phyloP scores from a whole-genome alignment of 2,888 invertebrate species.

The Sialis lutaria region DNA sequence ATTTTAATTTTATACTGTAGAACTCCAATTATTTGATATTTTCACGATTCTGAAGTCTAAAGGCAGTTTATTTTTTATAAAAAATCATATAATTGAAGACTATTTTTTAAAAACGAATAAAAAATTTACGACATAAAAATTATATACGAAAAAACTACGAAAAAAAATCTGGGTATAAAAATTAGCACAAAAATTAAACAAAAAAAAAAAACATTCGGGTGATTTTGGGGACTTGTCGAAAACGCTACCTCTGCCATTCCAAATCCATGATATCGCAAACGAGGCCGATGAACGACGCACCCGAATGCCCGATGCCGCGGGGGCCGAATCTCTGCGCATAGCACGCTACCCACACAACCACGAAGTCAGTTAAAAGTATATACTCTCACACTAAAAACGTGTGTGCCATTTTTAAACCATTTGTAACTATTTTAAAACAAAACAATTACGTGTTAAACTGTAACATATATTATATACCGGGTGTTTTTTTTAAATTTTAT shows the following conservation, averaged over 20 bases:
- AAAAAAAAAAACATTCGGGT: not conserved
- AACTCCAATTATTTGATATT: no score
- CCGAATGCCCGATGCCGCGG: slow-evolving; percentile 84
- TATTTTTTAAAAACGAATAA: not conserved
- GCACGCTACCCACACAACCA: slow-evolving; percentile 47
- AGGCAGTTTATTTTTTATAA: no score
- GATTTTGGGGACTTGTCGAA: not conserved
- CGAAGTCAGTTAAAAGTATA: not conserved
- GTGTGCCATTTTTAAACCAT: no score
- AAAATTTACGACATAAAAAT: not conserved
- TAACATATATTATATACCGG: no score
- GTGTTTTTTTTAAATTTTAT: no score
- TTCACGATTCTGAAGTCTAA: no score
- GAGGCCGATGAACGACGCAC: slow-evolving; percentile 68
- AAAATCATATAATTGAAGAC: no score
- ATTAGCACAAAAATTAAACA: not conserved
- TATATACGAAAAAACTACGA: not conserved
- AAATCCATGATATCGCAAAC: slow-evolving; percentile 69
- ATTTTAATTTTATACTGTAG: no score
- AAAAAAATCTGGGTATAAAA: not conserved
- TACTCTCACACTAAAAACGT: no score
- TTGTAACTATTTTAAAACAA: no score
- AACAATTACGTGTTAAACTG: no score
- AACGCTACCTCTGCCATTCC: slow-evolving; percentile 51
- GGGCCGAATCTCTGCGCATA: slow-evolving; percentile 93